Conservation (phyloP, 2,113 vertebrate genomes). For the Myodes glareolus region DNA sequence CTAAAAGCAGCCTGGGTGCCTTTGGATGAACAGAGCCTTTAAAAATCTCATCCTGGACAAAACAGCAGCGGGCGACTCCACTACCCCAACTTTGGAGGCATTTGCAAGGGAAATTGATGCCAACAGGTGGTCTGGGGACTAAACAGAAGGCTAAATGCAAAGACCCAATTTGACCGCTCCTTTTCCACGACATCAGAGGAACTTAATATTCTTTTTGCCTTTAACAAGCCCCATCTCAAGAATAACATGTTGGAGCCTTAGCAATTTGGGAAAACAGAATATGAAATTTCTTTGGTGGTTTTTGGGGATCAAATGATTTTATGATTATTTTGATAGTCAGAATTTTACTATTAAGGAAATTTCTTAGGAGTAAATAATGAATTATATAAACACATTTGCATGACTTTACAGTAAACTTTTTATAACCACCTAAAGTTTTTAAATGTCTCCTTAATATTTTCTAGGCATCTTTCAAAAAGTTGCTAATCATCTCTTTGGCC, state of each 20-base stretch:
- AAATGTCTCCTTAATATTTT: background rate
- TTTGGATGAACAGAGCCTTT: constrained; percentile 76
- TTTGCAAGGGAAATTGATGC: constrained; percentile 83
- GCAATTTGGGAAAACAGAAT: background rate
- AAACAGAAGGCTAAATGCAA: constrained; percentile 77
- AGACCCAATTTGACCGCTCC: background rate
- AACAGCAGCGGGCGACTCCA: constrained; percentile 79
- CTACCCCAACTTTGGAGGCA: constrained; percentile 70
- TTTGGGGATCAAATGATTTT: background rate
- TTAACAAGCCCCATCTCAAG: background rate
- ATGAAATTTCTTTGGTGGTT: background rate
- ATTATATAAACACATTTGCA: background rate
- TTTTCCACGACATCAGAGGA: background rate
- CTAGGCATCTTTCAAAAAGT: background rate
- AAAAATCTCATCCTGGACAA: constrained; percentile 81
- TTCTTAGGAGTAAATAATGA: background rate
- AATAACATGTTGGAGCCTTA: background rate
- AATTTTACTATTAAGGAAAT: background rate
- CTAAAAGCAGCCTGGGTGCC: constrained; percentile 76
- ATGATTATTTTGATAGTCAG: background rate
- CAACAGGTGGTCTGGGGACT: constrained; percentile 80
- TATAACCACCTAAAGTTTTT: background rate
- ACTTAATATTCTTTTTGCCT: background rate
- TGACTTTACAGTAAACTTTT: background rate
- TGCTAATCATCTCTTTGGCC: background rate